Conservation (phyloP, 2,113 vertebrate genomes). For the Verasper variegatus region DNA sequence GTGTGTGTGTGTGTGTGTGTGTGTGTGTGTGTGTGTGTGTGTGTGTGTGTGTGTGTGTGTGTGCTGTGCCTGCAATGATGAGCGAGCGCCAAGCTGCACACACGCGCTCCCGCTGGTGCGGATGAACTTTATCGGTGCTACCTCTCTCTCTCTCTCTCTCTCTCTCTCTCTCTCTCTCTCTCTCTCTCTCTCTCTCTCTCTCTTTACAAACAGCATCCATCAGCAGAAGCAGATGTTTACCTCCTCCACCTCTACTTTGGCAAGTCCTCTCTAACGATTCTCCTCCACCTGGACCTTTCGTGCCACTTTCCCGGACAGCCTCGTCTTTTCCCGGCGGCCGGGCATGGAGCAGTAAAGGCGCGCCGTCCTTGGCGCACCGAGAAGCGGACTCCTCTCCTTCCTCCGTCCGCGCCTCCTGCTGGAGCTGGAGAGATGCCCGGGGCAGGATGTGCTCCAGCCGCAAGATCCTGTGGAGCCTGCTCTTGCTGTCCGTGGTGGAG, state of each 20-base stretch:
- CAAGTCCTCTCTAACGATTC: background rate
- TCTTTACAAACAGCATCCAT: background rate
- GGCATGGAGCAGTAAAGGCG: conserved; percentile 28
- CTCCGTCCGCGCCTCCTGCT: conserved; percentile 50
- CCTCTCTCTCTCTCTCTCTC: too few species aligned
- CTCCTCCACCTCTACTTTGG: background rate
- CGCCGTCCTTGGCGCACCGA: conserved; percentile 24
- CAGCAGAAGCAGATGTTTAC: background rate
- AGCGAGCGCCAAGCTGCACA: too few species aligned
- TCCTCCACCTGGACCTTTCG: background rate
- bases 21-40: too few species aligned
- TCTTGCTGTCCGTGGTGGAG: conserved; percentile 97
- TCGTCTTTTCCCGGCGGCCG: background rate
- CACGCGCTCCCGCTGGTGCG: too few species aligned
- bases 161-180: too few species aligned
- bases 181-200: background rate
- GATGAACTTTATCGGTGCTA: background rate
- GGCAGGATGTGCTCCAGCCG: conserved; percentile 97
- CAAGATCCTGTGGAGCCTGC: conserved; percentile 97
- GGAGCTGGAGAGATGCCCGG: conserved; percentile 90
- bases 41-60: conserved; percentile 4
- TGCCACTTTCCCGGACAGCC: background rate
- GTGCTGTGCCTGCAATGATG: too few species aligned
- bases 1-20: too few species aligned
- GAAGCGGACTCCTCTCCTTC: conserved; percentile 55